These are phyloP conservation scores for Campaea margaritaria DNA, from an alignment of 2,888 invertebrate species.

Conservation along the genomic window DNA sequence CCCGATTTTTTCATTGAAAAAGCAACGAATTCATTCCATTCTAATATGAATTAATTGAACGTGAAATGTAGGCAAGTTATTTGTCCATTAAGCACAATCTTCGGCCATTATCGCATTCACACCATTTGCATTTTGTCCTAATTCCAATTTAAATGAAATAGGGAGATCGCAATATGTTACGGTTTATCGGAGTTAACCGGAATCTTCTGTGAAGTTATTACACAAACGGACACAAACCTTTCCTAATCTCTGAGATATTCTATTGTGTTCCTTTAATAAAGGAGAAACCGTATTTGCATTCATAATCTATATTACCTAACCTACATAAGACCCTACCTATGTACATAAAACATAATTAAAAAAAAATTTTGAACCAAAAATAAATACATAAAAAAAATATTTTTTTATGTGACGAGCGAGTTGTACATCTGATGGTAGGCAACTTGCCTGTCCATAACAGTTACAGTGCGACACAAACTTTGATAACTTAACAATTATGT, in stretches of 20 bases:
- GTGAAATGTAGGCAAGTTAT: constrained; percentile 20
- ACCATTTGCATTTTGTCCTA: constrained; percentile 29
- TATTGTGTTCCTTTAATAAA: constrained; percentile 53
- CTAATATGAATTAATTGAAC: constrained; percentile 3
- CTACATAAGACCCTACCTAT: too few species aligned
- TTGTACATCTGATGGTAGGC: too few species aligned
- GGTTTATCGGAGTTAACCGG: constrained; percentile 46
- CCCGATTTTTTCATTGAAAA: too few species aligned
- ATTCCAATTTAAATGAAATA: constrained; percentile 33
- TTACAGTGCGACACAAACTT: too few species aligned
- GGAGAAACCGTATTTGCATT: not conserved
- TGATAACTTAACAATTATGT: too few species aligned
- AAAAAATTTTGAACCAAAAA: too few species aligned
- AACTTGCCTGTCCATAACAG: too few species aligned
- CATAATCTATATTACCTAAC: not conserved
- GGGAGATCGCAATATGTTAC: constrained; percentile 41
- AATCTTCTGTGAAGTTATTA: constrained; percentile 43
- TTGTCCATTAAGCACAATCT: constrained; percentile 20
- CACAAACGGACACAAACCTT: constrained; percentile 47
- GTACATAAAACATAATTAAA: too few species aligned
- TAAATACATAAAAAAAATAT: too few species aligned
- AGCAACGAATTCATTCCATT: too few species aligned
- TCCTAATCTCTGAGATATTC: constrained; percentile 54
- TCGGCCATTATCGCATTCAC: constrained; percentile 26
- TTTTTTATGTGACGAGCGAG: too few species aligned